phyloP scores from a whole-genome alignment of 2,888 invertebrate species.

The Timema podura region DNA sequence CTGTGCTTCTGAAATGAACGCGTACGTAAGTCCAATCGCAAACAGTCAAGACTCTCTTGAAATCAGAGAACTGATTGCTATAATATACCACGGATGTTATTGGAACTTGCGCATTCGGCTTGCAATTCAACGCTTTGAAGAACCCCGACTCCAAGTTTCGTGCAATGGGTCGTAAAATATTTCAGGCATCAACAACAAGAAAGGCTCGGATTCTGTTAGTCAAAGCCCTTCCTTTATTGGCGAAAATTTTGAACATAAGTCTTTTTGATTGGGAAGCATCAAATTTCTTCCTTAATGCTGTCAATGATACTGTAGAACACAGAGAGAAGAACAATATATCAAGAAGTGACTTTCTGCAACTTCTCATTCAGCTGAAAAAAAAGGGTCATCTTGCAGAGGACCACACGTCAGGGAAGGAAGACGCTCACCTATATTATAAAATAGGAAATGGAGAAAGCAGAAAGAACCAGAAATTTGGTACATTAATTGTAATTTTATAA shows the following conservation, averaged over 20 bases:
- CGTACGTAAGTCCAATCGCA: background rate
- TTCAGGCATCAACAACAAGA: background rate
- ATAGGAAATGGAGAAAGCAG: background rate
- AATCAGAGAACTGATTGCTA: no score
- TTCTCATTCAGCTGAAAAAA: slow-evolving; percentile 21
- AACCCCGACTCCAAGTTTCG: no score
- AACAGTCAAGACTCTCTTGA: no score
- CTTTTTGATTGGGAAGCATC: slow-evolving; percentile 18
- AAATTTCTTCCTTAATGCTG: slow-evolving; percentile 27
- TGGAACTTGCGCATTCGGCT: no score
- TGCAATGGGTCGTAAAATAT: no score
- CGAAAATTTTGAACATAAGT: background rate
- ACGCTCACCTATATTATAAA: background rate
- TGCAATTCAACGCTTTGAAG: no score
- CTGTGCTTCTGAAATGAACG: background rate
- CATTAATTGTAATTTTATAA: no score
- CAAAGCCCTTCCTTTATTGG: background rate
- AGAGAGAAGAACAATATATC: slow-evolving; percentile 34
- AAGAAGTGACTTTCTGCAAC: slow-evolving; percentile 17
- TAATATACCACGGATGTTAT: no score
- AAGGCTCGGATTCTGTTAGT: slow-evolving; percentile 40
- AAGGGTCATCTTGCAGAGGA: slow-evolving; percentile 32
- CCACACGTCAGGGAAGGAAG: no score
- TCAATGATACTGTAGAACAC: slow-evolving; percentile 36
- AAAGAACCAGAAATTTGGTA: no score